Evolutionary conservation across 2,888 invertebrate genomes (phyloP).

Genomic region (Anagyrus pseudococci): DNA sequence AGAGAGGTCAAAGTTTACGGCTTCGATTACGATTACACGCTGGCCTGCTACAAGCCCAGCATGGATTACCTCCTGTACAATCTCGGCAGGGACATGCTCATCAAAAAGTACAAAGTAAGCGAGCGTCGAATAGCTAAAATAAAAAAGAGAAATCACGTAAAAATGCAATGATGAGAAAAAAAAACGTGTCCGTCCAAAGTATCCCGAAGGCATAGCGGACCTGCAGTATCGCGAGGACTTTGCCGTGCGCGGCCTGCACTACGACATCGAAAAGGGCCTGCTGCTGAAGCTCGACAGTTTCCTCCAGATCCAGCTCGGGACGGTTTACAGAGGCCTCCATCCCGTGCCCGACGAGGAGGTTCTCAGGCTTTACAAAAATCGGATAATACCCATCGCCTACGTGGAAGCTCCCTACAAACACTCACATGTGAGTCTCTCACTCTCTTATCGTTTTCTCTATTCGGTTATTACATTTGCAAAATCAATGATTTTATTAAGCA

Average conservation of each 20-base stretch:
- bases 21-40: constrained; percentile 98
- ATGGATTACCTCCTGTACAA: constrained; percentile 90
- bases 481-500: too few species aligned
- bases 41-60: constrained; percentile 92
- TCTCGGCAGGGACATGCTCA: constrained; percentile 84
- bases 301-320: constrained; percentile 94
- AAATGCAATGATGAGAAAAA: too few species aligned
- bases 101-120: constrained; percentile 86
- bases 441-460: too few species aligned
- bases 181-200: constrained; percentile 62
- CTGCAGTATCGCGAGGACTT: constrained; percentile 91
- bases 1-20: constrained; percentile 93
- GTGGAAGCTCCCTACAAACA: constrained; percentile 81
- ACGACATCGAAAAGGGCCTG: constrained; percentile 94
- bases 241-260: constrained; percentile 96
- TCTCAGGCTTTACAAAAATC: constrained; percentile 81
- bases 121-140: too few species aligned
- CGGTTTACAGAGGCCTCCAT: constrained; percentile 87
- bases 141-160: too few species aligned
- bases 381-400: constrained; percentile 85
- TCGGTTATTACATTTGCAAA: too few species aligned
- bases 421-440: constrained; percentile 68
- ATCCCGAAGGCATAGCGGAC: constrained; percentile 82
- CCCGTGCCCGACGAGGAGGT: constrained; percentile 86
- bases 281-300: constrained; percentile 95